Base-by-base conservation (phyloP, 2,888 invertebrate genomes). In the Cheilosia impressa region DNA sequence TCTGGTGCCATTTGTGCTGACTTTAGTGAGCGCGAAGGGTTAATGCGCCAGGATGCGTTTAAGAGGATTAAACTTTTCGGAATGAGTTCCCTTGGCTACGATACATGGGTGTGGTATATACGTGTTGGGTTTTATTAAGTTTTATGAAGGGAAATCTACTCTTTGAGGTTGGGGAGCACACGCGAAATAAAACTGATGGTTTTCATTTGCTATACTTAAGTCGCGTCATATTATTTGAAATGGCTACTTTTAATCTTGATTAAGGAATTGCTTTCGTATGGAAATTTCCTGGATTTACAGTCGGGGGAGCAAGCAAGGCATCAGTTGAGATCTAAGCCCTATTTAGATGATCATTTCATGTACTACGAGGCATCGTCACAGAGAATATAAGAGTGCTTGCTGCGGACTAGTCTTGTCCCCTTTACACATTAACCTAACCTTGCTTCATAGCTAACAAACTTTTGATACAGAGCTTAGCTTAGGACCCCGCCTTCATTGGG, bases 1-100 rank as follows among this genome's bases (percentile, higher is more conserved):
- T 22, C 38, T 13, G 4, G 10, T 22, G 15, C 4, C 15, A 34
- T 22, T 31, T 47, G 13, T 27, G 7, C 22, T 63, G 22, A 27
- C 50, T 65, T 22, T 24, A 15, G 9, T n/a, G 15, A 52, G n/a
- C 17, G 34, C 27, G 41, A 65, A 53, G 38, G 52, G 52, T 65
- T 65, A 53, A 41, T 52, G 65, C 43, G 52, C 17, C 24, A 13
- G 52, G 17, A 17, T 52, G 52, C 52, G 52, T 22, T 65, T 52
- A 41, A 15, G 22, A 24, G 22, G 38, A 41, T 52, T 65, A 52
- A 24, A 10, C 38, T 65, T n/a, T 52, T 9, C 13, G 24, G 41
- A 24, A 52, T 41, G 24, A 24, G 34, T 19, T 65, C 24, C 4
- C 34, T 52, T 22, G n/a, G n/a, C 24, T n/a, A 15, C 38, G n/a